phyloP scores from a whole-genome alignment of 1,140 invertebrate genomes.

The Tetraneura akinire region DNA sequence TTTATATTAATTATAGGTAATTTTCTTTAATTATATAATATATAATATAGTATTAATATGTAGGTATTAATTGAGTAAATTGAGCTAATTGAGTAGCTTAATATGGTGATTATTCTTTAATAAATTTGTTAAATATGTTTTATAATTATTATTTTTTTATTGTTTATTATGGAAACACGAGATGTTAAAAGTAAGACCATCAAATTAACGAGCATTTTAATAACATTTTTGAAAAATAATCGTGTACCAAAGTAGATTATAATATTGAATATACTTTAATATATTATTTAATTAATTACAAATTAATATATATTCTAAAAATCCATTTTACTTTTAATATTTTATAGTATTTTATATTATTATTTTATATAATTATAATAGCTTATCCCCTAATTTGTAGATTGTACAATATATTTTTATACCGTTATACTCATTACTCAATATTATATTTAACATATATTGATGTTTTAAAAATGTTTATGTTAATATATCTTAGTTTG shows the following conservation, averaged over 20 bases:
- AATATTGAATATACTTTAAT: background rate
- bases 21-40: background rate
- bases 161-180: background rate
- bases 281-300: background rate
- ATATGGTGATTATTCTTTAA: background rate
- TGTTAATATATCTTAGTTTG: background rate
- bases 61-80: background rate
- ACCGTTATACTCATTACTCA: background rate
- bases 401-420: constrained; percentile 33
- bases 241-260: background rate
- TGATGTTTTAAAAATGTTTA: constrained; percentile 3
- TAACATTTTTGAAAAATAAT: background rate
- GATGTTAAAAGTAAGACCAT: background rate
- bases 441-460: background rate
- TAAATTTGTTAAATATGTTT: constrained; percentile 3
- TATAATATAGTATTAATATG: background rate
- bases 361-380: too few relatives aligned
- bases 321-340: too few relatives aligned
- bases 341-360: background rate
- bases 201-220: too few relatives aligned
- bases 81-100: background rate
- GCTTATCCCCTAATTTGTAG: background rate
- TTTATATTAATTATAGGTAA: background rate
- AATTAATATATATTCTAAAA: background rate
- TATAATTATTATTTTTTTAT: background rate